A percentile compares a stretch with the other conserved stretches of the same genome.
Evolutionary conservation across 92 coral and sea anemone species (phyloP).

Genomic region (Zoanthus sansibaricus): DNA sequence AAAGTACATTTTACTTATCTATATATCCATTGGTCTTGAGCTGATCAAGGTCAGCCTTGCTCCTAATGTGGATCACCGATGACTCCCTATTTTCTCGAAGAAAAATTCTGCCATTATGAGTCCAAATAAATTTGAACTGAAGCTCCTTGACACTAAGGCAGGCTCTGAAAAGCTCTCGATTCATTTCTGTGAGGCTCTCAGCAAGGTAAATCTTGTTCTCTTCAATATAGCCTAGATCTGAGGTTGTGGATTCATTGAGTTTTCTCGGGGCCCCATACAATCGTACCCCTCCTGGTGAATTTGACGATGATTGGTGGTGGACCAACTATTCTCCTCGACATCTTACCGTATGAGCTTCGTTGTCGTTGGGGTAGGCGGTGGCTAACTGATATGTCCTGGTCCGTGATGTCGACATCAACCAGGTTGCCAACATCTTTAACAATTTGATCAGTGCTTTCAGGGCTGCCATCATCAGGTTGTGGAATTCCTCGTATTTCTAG

Average conservation of each 20-base stretch:
- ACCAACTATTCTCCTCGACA: slow-evolving; percentile 15
- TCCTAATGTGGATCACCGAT: slow-evolving; percentile 24
- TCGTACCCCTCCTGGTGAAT: neutral
- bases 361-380: too few species aligned
- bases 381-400: too few species aligned
- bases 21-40: slow-evolving; percentile 29
- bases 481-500: slow-evolving; percentile 30
- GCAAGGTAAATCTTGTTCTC: neutral
- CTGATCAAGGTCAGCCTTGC: slow-evolving; percentile 27
- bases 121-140: slow-evolving; percentile 5
- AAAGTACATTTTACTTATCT: slow-evolving; percentile 33
- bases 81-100: slow-evolving; percentile 33
- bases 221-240: neutral
- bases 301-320: slow-evolving; percentile 22
- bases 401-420: neutral
- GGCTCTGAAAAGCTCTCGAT: neutral
- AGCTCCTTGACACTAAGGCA: neutral
- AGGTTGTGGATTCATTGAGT: slow-evolving; percentile 3
- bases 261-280: slow-evolving; percentile 26
- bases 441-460: slow-evolving; percentile 19
- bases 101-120: neutral
- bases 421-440: slow-evolving; percentile 18
- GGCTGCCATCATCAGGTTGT: neutral
- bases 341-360: neutral
- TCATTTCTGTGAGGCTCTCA: neutral